These are phyloP conservation scores for Dioctria linearis DNA, from an alignment of 2,888 invertebrate species.

Conservation along the genomic window DNA sequence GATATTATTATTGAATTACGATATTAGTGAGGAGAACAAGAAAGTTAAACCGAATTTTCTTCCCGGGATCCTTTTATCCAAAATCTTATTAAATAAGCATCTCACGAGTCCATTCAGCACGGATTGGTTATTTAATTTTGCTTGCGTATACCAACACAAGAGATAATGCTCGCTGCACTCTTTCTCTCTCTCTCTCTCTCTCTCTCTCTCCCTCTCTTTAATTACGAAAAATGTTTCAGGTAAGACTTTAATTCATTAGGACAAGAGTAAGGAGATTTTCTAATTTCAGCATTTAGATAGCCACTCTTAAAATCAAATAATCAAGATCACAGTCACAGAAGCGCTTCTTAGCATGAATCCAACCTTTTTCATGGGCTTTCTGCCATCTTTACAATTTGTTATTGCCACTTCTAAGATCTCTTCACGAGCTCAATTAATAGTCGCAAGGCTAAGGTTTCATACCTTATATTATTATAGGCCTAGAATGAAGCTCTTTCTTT, in stretches of 20 bases:
- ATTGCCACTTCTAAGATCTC: not conserved
- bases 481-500: conserved; percentile 39
- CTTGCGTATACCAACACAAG: not conserved
- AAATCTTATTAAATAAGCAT: not conserved
- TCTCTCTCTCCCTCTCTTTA: too few relatives aligned
- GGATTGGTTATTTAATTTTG: not conserved
- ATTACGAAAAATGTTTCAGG: too few relatives aligned
- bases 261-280: not conserved
- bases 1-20: conserved; percentile 5
- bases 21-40: not conserved
- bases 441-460: not conserved
- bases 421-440: conserved; percentile 9
- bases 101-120: conserved; percentile 1
- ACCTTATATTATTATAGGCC: not conserved
- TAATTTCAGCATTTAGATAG: not conserved
- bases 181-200: too few relatives aligned
- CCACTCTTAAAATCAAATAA: not conserved
- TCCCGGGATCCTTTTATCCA: not conserved
- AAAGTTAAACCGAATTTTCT: not conserved
- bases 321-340: not conserved
- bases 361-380: not conserved
- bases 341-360: not conserved
- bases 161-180: not conserved
- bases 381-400: not conserved
- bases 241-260: too few relatives aligned